These are phyloP conservation scores for Rutilus rutilus DNA, from an alignment of 2,113 vertebrate genomes.

Conservation along the genomic window DNA sequence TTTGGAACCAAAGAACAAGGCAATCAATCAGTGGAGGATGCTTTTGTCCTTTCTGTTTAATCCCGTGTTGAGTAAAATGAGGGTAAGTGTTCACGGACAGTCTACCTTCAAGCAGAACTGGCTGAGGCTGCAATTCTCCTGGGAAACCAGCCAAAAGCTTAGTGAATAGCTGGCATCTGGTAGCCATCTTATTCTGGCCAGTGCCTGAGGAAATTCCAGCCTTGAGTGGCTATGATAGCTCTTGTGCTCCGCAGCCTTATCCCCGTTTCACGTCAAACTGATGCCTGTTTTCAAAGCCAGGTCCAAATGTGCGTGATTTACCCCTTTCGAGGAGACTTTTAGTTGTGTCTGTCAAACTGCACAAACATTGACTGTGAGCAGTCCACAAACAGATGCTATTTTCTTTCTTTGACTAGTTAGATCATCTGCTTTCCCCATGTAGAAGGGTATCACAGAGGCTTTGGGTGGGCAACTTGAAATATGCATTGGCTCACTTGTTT, in stretches of 20 bases:
- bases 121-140: constrained; percentile 40
- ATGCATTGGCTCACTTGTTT: constrained; percentile 41
- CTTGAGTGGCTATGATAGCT: constrained; percentile 37
- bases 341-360: constrained; percentile 17
- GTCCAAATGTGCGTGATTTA: neutral
- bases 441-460: constrained; percentile 14
- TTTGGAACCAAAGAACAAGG: constrained; percentile 32
- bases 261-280: neutral
- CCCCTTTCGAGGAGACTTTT: constrained; percentile 20
- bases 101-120: constrained; percentile 45
- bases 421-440: constrained; percentile 2
- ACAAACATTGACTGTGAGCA: constrained; percentile 32
- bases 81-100: constrained; percentile 34
- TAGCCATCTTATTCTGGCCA: constrained; percentile 57
- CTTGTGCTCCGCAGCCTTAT: constrained; percentile 19
- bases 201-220: constrained; percentile 57
- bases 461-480: constrained; percentile 43
- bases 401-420: constrained; percentile 12
- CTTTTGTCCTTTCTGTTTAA: constrained; percentile 37
- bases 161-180: constrained; percentile 60
- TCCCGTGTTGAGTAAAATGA: constrained; percentile 28
- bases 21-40: constrained; percentile 32
- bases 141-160: constrained; percentile 45
- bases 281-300: constrained; percentile 6
- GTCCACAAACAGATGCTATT: constrained; percentile 20